Percentiles rank a stretch among this genome's conserved stretches.
phyloP scores from a whole-genome alignment of 2,113 vertebrate species.

The Colius striatus region DNA sequence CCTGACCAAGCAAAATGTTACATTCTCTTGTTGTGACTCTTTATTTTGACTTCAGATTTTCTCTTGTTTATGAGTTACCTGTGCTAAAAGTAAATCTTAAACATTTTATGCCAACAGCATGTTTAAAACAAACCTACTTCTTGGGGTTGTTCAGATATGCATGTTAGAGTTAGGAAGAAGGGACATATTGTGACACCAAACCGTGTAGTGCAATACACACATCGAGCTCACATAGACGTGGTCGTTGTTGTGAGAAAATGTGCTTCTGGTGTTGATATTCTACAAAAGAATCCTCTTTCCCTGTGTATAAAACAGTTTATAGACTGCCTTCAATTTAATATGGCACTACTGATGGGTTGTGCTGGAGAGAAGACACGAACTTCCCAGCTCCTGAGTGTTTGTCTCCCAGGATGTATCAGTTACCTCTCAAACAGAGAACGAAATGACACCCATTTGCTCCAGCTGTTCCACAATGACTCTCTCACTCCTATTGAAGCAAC shows the following conservation, averaged over 20 bases:
- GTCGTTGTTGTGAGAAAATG: background rate
- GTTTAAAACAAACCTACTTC: background rate
- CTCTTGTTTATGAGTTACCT: background rate
- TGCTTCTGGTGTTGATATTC: background rate
- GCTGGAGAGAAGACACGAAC: background rate
- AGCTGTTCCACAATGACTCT: background rate
- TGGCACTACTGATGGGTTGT: background rate
- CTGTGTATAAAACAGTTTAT: background rate
- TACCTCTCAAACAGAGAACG: background rate
- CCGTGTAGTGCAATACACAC: background rate
- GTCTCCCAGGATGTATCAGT: background rate
- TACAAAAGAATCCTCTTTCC: background rate
- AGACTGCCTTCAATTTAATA: background rate
- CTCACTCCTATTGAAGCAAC: background rate
- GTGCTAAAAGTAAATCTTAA: background rate
- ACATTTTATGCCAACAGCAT: rapidly evolving
- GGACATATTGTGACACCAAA: background rate
- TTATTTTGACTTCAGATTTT: background rate
- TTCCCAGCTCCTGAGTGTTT: background rate
- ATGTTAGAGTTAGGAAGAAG: background rate
- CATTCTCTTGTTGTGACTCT: background rate
- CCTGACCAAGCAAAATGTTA: background rate
- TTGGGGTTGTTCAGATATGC: background rate
- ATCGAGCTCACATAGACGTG: background rate
- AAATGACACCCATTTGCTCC: background rate